Base-by-base conservation (phyloP, 2,888 invertebrate genomes). In the Tenthredo mesomela region DNA sequence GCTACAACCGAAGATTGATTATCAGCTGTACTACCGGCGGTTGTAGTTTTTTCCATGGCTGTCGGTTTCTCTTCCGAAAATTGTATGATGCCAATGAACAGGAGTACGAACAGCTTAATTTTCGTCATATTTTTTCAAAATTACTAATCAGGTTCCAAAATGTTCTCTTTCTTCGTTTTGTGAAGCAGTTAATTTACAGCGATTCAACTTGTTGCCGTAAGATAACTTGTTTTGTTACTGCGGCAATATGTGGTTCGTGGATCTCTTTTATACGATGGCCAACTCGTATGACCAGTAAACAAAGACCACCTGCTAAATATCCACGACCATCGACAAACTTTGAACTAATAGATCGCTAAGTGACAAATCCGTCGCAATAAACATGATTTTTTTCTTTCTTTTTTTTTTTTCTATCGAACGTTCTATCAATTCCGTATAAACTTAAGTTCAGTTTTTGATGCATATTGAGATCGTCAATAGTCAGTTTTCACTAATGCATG, bases 191-290 rank as follows among this genome's bases (percentile, higher is more conserved):
- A 9, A 77, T 50, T 33, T 9, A 47, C 77, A n/a, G 54, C 73
- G 40, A 15, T 75, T 21, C 18, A 33, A 73, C 77, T 77, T 65
- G 37, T 61, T 58, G 71, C 47, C 25, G 40, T 33, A 33, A n/a
- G 61, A 54, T 43, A 37, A 65, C 65, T 37, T 61, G 25, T 77
- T 58, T 65, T 21, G 75, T 77, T 47, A 84, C 84, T 84, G 77
- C 7, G 18, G 37, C 12, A n/a, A 18, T 33, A 47, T 47, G 29
- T 43, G 33, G 40, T 58, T n/a, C 18, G 6, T 25, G 43, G 61
- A 75, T 33, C 65, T 65, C 84, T 84, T 84, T 84, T 84, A 84
- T 84, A 84, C n/a, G 37, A 80, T 29, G 6, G 61, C 61, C 33
- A 67, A 29, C 37, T 25, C 47, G 21, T 15, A n/a, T 82, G 82